Evolutionary conservation across 2,113 vertebrate species (phyloP).

Genomic region (Anthoscopus minutus): DNA sequence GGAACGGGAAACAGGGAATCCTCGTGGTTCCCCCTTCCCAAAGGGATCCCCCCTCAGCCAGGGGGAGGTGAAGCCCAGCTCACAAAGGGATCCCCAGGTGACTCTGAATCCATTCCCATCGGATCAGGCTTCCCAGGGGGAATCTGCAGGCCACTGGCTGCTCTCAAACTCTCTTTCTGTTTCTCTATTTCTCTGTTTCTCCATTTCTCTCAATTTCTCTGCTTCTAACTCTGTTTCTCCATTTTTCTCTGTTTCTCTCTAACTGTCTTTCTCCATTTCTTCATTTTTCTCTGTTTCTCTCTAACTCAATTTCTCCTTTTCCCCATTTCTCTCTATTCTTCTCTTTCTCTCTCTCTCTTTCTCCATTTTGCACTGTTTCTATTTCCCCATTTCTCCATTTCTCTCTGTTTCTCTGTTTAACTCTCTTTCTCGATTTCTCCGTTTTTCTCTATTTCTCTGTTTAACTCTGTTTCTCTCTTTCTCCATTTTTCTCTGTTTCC

Average conservation of each 20-base stretch:
- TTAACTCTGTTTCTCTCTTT: neutral
- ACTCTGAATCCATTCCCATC: accelerated
- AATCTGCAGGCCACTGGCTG: neutral
- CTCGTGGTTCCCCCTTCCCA: neutral
- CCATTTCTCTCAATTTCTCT: too few relatives aligned
- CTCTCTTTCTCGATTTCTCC: neutral
- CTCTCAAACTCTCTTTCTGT: too few relatives aligned
- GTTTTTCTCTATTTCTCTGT: neutral
- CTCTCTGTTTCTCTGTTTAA: neutral
- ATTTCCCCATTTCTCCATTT: neutral
- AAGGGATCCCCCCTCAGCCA: neutral
- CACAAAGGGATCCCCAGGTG: neutral
- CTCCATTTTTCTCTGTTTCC: neutral
- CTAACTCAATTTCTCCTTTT: too few relatives aligned
- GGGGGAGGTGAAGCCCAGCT: neutral
- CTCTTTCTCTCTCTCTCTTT: too few relatives aligned
- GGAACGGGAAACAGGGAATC: neutral
- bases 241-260: neutral
- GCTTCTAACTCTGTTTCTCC: too few relatives aligned
- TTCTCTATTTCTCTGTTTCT: neutral
- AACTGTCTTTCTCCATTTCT: too few relatives aligned
- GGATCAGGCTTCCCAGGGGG: neutral
- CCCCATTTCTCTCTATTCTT: too few relatives aligned
- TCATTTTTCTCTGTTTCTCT: neutral
- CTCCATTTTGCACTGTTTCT: neutral